Conservation (phyloP, 2,888 invertebrate genomes). For the Prenolepis imparis region DNA sequence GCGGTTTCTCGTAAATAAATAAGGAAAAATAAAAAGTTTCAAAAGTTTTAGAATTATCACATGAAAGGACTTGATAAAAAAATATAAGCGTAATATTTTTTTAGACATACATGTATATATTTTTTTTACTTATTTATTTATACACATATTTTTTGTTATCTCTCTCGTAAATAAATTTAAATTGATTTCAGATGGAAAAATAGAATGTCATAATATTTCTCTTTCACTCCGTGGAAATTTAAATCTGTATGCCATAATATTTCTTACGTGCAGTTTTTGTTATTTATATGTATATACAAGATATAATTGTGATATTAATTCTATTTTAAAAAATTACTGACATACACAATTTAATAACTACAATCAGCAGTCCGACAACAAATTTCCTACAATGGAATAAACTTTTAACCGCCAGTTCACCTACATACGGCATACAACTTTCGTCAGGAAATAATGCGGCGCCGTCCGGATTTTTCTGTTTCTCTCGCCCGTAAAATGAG, state of each 20-base stretch:
- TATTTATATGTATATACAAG: neutral
- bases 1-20: neutral
- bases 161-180: neutral
- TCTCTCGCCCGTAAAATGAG: conserved; percentile 42
- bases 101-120: too few species aligned
- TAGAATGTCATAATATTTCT: neutral
- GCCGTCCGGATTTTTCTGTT: conserved; percentile 43
- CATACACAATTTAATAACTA: neutral
- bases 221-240: too few species aligned
- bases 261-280: neutral
- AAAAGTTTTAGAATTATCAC: neutral
- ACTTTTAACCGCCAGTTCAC: conserved; percentile 17
- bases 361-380: conserved; percentile 7
- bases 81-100: neutral
- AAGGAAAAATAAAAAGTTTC: neutral
- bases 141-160: too few species aligned
- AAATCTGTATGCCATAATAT: neutral
- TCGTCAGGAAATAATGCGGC: conserved; percentile 21
- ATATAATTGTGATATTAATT: neutral
- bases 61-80: neutral
- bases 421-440: conserved; percentile 17
- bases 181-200: neutral
- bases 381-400: neutral
- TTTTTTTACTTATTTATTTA: too few species aligned
- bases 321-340: neutral